phyloP scores from a whole-genome alignment of 2,113 vertebrate genomes.

The Rhea americana region DNA sequence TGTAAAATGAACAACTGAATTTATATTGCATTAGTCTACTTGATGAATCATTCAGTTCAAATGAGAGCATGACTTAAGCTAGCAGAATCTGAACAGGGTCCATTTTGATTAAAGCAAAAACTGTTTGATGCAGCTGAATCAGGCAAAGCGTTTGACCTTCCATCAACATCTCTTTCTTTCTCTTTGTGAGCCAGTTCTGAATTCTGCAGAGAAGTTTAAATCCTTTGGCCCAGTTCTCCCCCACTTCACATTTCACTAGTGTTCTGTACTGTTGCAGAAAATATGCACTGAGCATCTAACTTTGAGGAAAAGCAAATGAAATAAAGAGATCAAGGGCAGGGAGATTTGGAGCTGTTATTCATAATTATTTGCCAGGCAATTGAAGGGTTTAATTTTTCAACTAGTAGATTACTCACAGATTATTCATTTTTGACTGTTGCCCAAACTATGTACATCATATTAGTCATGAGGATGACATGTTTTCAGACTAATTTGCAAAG shows the following conservation, averaged over 20 bases:
- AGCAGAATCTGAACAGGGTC: background rate
- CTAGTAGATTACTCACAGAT: background rate
- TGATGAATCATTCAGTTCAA: background rate
- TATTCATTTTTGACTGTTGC: background rate
- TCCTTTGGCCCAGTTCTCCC: background rate
- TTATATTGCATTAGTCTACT: no score
- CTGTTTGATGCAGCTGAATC: background rate
- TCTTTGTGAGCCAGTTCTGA: background rate
- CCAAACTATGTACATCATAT: background rate
- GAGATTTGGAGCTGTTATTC: background rate
- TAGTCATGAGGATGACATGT: background rate
- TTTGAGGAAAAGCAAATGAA: background rate
- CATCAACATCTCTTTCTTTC: background rate
- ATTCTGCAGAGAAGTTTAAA: background rate
- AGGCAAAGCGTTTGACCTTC: background rate
- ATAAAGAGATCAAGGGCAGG: background rate
- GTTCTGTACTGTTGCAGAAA: background rate
- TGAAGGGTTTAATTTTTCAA: background rate
- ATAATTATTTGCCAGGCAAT: background rate
- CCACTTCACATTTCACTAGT: background rate
- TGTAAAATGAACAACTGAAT: background rate
- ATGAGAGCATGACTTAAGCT: background rate
- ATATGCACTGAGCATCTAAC: background rate
- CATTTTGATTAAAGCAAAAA: background rate
- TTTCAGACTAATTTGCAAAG: slow-evolving; percentile 1